Evolutionary conservation across 2,113 vertebrate species (phyloP).

Genomic region (Malurus alboscapulatus): DNA sequence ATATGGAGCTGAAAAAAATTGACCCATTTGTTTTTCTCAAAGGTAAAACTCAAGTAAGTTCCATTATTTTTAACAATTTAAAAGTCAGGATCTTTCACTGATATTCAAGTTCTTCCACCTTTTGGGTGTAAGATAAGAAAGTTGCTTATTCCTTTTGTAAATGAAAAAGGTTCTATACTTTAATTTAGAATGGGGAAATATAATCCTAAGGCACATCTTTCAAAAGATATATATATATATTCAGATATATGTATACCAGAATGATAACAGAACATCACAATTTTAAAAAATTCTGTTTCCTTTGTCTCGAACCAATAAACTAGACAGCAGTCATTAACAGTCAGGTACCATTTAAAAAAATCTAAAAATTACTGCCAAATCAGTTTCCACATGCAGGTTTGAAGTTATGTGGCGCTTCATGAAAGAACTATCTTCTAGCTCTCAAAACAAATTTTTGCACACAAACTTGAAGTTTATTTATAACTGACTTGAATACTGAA

Average conservation of each 20-base stretch:
- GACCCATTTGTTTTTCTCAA: neutral
- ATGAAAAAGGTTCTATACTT: neutral
- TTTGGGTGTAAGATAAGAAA: neutral
- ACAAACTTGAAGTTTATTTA: neutral
- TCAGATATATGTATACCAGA: neutral
- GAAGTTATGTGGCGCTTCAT: neutral
- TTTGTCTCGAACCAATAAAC: neutral
- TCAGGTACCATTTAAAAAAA: neutral
- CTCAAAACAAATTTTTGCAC: neutral
- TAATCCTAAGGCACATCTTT: neutral
- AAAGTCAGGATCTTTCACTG: neutral
- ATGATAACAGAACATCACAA: neutral
- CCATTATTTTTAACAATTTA: constrained; percentile 20
- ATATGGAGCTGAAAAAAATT: neutral
- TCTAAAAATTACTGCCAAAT: neutral
- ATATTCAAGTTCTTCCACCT: neutral
- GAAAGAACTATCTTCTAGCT: neutral
- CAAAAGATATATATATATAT: neutral
- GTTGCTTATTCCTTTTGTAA: neutral
- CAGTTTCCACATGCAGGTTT: neutral
- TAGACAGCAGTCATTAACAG: neutral
- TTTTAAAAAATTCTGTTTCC: neutral
- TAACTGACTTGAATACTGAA: neutral
- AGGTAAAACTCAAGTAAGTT: neutral
- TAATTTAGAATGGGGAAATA: neutral